phyloP scores from a whole-genome alignment of 2,113 vertebrate species.

The Regulus satrapa region DNA sequence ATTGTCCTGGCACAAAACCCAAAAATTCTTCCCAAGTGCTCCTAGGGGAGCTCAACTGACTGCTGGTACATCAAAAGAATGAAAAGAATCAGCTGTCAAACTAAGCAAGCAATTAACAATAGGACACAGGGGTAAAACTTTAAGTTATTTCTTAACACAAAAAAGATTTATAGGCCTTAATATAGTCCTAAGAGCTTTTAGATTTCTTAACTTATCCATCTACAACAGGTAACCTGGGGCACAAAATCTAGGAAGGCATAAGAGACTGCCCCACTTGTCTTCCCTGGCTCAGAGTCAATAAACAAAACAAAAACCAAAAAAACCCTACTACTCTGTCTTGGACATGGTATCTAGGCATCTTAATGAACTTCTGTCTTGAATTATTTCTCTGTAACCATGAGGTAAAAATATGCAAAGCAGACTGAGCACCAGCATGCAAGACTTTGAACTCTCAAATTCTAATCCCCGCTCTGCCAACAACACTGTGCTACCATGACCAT shows the following conservation, averaged over 20 bases:
- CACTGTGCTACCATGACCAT: accelerated
- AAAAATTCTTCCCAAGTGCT: conserved; percentile 29
- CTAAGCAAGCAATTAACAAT: conserved; percentile 20
- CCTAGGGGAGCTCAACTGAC: conserved; percentile 24
- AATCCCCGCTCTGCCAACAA: background rate
- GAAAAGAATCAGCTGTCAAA: conserved; percentile 49
- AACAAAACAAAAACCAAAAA: background rate
- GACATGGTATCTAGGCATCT: background rate
- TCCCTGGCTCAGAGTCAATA: background rate
- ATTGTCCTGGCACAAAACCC: conserved; percentile 29
- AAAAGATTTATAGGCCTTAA: conserved; percentile 13
- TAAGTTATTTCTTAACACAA: background rate
- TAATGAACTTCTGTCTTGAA: background rate
- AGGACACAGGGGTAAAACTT: conserved; percentile 21
- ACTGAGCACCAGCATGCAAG: background rate
- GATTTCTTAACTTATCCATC: background rate
- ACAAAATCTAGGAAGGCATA: background rate
- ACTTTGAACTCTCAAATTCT: background rate
- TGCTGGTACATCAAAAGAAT: conserved; percentile 26
- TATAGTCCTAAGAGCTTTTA: background rate
- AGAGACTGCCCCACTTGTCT: background rate
- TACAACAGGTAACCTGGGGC: background rate
- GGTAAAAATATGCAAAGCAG: background rate
- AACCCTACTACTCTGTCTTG: background rate
- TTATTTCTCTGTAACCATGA: background rate